Conservation (phyloP, 2,797 vertebrate species). For the Clarias pachynema region DNA sequence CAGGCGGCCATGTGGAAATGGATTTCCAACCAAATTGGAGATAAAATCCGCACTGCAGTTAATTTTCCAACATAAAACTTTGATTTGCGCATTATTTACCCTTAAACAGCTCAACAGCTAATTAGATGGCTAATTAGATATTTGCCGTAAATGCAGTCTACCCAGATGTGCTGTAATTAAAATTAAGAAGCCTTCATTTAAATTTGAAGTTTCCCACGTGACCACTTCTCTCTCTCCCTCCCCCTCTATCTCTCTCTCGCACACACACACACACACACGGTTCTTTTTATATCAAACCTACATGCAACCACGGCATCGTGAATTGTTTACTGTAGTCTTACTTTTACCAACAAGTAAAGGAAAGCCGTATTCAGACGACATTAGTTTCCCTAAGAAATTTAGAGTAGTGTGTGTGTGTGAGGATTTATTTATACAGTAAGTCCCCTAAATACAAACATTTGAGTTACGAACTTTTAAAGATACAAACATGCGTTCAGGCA, state of each 20-base stretch:
- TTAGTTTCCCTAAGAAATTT: background rate
- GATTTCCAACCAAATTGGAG: background rate
- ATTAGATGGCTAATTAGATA: slow-evolving; percentile 31
- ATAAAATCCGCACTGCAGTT: background rate
- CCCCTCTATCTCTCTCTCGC: too few relatives aligned
- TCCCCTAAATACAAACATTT: too few relatives aligned
- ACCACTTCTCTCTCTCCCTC: background rate
- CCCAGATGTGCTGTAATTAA: slow-evolving; percentile 17
- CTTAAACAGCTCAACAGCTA: slow-evolving; percentile 10
- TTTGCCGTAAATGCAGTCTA: slow-evolving; percentile 5
- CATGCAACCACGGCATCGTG: background rate
- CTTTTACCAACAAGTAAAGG: background rate
- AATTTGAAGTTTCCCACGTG: background rate
- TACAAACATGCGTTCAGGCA: too few relatives aligned
- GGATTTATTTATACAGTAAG: too few relatives aligned
- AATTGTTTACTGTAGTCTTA: background rate
- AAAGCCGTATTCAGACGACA: background rate
- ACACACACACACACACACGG: background rate
- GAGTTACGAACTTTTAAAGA: too few relatives aligned
- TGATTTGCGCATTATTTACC: background rate
- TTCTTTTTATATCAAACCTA: background rate
- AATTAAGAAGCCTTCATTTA: slow-evolving; percentile 20
- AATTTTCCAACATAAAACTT: slow-evolving; percentile 5
- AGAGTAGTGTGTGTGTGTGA: too few relatives aligned
- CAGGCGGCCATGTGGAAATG: background rate